These are phyloP conservation scores for Erebia ligea DNA, from an alignment of 2,888 invertebrate species.

Conservation along the genomic window DNA sequence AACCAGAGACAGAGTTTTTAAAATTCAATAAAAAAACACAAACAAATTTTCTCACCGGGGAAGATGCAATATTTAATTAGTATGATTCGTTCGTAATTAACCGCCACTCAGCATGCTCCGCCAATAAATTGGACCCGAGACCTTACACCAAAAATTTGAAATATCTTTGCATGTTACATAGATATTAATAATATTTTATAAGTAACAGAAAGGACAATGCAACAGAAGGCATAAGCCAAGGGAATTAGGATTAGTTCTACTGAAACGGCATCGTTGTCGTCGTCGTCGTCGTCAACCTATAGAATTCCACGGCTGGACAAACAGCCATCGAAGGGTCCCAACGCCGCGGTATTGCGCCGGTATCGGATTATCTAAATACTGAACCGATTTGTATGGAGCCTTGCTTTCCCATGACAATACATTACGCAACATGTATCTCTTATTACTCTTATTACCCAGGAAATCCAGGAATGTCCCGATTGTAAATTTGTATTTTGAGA, in stretches of 20 bases:
- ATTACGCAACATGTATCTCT: too few species aligned
- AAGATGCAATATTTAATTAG: slow-evolving; percentile 33
- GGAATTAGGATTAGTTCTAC: neutral
- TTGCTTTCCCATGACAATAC: too few species aligned
- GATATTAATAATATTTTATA: neutral
- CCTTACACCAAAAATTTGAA: slow-evolving; percentile 24
- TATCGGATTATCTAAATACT: too few species aligned
- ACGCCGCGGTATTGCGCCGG: too few species aligned
- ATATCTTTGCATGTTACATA: neutral
- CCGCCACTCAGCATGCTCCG: slow-evolving; percentile 11
- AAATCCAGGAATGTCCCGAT: too few species aligned
- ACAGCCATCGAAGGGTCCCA: too few species aligned
- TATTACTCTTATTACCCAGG: too few species aligned
- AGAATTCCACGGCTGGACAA: too few species aligned
- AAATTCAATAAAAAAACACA: slow-evolving; percentile 17
- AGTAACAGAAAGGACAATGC: neutral
- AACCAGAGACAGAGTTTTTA: neutral
- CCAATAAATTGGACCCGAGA: slow-evolving; percentile 20
- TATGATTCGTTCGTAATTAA: slow-evolving; percentile 26
- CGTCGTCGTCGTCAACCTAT: too few species aligned
- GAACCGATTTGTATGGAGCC: too few species aligned
- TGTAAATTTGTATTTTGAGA: too few species aligned
- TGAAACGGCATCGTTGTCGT: too few species aligned
- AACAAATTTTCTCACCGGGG: slow-evolving; percentile 6
- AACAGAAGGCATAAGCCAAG: neutral